These are phyloP conservation scores for Sminthopsis crassicaudata DNA, from an alignment of 2,113 vertebrate species.

Conservation along the genomic window DNA sequence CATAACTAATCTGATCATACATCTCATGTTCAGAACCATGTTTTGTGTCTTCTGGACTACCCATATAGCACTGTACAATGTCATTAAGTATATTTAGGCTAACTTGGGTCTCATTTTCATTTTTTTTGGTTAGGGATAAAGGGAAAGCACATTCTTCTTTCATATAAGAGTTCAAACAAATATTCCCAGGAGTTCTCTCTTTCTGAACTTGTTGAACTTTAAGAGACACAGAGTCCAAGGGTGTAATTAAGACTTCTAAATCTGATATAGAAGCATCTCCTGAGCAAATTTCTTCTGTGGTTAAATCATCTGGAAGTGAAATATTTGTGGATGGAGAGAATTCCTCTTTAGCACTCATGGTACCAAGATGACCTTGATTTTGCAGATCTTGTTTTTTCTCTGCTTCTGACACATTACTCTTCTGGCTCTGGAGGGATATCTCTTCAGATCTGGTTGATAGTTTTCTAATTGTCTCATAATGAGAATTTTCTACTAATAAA, in stretches of 20 bases:
- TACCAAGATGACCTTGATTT: not conserved
- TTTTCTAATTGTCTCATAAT: constrained; percentile 40
- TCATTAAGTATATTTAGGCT: accelerated
- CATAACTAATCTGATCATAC: constrained; percentile 48
- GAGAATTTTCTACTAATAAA: constrained; percentile 50
- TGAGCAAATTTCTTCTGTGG: constrained; percentile 1
- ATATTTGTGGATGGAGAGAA: not conserved
- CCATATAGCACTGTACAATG: constrained; percentile 11
- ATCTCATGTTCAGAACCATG: constrained; percentile 38
- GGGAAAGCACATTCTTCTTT: not conserved
- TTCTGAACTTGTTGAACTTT: not conserved
- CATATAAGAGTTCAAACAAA: accelerated
- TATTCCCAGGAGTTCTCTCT: not conserved
- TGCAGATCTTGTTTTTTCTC: not conserved
- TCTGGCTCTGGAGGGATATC: constrained; percentile 4
- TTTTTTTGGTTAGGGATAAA: not conserved
- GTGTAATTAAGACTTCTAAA: not conserved
- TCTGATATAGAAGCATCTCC: not conserved
- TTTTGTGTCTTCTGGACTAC: not conserved
- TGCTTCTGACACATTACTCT: not conserved
- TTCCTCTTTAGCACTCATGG: not conserved
- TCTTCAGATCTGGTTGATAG: constrained; percentile 50
- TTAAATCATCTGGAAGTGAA: not conserved
- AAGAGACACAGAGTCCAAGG: not conserved
- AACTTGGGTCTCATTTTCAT: not conserved